Conservation (phyloP, 2,113 vertebrate species). For the Lagopus muta region DNA sequence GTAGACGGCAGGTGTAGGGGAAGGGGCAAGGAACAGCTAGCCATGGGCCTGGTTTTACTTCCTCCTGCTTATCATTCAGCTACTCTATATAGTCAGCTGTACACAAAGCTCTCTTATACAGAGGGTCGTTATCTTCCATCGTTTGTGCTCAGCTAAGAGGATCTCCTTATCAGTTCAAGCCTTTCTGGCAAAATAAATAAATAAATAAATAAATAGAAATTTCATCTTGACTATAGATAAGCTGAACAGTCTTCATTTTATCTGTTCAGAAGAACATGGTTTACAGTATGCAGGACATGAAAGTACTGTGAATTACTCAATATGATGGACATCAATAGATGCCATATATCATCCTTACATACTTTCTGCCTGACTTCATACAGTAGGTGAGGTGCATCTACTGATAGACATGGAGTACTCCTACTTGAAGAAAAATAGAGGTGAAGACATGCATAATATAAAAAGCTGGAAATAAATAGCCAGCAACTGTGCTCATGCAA, state of each 20-base stretch:
- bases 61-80: neutral
- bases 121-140: neutral
- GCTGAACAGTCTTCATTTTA: neutral
- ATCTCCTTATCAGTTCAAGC: neutral
- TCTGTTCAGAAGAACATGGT: neutral
- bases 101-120: neutral
- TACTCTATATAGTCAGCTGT: neutral
- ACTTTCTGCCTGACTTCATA: neutral
- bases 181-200: neutral
- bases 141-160: neutral
- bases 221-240: neutral
- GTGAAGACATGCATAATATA: neutral
- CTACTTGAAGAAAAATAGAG: neutral
- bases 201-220: neutral
- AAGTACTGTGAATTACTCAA: neutral
- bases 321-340: neutral
- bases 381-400: neutral
- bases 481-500: neutral
- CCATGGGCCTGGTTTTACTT: neutral
- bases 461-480: neutral
- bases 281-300: neutral
- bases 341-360: neutral
- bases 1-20: neutral
- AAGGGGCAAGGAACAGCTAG: neutral
- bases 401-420: fast-evolving